Percentiles rank a stretch among this genome's conserved stretches.
Evolutionary conservation across 2,797 vertebrate species (phyloP).

Genomic region (Danio tinwini): DNA sequence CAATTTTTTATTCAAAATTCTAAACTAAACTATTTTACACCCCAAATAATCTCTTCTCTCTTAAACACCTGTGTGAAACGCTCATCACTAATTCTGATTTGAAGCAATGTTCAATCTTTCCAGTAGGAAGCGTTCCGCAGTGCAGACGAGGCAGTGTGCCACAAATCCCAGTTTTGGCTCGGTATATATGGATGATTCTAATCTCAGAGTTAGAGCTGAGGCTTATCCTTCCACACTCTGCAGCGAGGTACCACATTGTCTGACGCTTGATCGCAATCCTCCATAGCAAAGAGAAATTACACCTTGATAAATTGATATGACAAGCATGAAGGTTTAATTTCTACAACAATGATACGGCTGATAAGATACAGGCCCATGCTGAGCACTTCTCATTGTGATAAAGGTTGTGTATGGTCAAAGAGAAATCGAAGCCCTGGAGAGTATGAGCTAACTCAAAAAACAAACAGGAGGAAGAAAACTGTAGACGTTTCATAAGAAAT

Average conservation of each 20-base stretch:
- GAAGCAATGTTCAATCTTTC: conserved; percentile 42
- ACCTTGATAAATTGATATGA: conserved; percentile 56
- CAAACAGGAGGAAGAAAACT: background rate
- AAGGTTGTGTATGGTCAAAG: conserved; percentile 22
- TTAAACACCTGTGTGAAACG: conserved; percentile 28
- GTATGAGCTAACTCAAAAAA: background rate
- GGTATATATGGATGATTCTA: conserved; percentile 37
- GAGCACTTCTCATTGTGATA: conserved; percentile 31
- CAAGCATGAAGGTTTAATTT: conserved; percentile 60
- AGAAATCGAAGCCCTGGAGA: background rate
- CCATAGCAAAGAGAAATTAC: conserved; percentile 45
- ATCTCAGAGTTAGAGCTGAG: conserved; percentile 42
- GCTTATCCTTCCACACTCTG: conserved; percentile 49
- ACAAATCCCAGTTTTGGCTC: conserved; percentile 50
- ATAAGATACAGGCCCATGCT: conserved; percentile 48
- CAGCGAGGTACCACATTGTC: conserved; percentile 44
- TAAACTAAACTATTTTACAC: background rate
- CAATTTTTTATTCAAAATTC: background rate
- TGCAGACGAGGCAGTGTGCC: conserved; percentile 41
- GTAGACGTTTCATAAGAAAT: background rate
- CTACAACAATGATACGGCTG: conserved; percentile 52
- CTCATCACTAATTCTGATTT: conserved; percentile 45
- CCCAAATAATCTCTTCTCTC: background rate
- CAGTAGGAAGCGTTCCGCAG: conserved; percentile 36
- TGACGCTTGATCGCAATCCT: conserved; percentile 36